Evolutionary conservation across 2,888 invertebrate genomes (phyloP), one percentile per base, ranked within the genome.

Genomic region (Blastobasis lacticolella): DNA sequence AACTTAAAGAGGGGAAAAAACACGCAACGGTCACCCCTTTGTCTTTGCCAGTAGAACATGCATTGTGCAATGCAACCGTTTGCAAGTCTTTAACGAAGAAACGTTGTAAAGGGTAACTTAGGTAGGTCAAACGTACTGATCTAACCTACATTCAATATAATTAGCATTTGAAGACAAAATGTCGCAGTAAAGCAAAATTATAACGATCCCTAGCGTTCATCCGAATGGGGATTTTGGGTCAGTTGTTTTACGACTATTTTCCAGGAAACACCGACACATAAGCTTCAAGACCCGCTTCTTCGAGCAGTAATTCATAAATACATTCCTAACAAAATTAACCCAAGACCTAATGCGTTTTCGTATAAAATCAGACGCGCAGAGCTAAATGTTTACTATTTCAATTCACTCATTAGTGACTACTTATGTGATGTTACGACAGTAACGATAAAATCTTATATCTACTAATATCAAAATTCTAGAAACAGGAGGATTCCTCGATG

Each of bases 21-120:
- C 59, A 65, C 67, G 61, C 72, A 74, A 71, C 74, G 68, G 75
- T 70, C 66, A 70, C 69, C 74, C 72, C 73, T 80, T 79, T 80
- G 79, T 80, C 70, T 78, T 60, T 46, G 55, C 48, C 51, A 65
- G 58, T 66, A 60, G 66, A 69, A 71, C 66, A 68, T 62, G 63
- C 55, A 67, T 76, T 77, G 69, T 66, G 70, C 64, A 73, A 73
- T 58, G 59, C 55, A 59, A 23, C 23, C 23, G 3, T 23, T 23
- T 23, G 23, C 23, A 23, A 23, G 23, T 23, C 44, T 45, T 5
- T 10, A 10, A 45, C 10, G 44, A n/a, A 23, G 10, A 10, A 45
- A 10, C 6, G 9, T 9, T 40, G 3, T 49, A 37, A 55, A 54
- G 45, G 49, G 51, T 54, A 54, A 47, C n/a, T n/a, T n/a, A n/a